Evolutionary conservation across 1,140 invertebrate species (phyloP).

Genomic region (Orius laevigatus): DNA sequence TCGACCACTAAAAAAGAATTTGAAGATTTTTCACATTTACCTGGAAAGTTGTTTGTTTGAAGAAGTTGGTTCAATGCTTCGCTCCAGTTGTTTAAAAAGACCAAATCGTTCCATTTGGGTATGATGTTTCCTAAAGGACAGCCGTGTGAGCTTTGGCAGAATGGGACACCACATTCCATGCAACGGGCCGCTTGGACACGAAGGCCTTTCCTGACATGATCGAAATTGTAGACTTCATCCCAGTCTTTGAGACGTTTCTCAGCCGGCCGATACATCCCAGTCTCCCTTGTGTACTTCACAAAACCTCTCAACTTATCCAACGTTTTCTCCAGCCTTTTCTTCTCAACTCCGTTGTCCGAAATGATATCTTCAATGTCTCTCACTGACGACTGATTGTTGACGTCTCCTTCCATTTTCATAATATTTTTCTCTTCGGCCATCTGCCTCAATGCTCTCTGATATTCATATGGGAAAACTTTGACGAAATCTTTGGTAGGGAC

Average conservation of each 20-base stretch:
- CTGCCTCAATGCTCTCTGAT: slow-evolving; percentile 75
- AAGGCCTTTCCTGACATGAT: slow-evolving; percentile 70
- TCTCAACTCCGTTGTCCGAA: slow-evolving; percentile 52
- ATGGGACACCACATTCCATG: slow-evolving; percentile 99
- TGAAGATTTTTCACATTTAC: too few relatives aligned
- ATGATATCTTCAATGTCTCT: slow-evolving; percentile 81
- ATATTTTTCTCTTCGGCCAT: slow-evolving; percentile 40
- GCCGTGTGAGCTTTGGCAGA: slow-evolving; percentile 93
- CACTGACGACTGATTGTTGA: slow-evolving; percentile 21
- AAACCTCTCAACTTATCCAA: slow-evolving; percentile 90
- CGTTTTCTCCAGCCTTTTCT: slow-evolving; percentile 60
- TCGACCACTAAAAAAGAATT: too few relatives aligned
- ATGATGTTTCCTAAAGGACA: slow-evolving; percentile 98
- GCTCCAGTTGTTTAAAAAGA: slow-evolving; percentile 89
- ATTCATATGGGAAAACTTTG: slow-evolving; percentile 97
- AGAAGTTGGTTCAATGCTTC: slow-evolving; percentile 89
- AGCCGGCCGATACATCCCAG: slow-evolving; percentile 63
- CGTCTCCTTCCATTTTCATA: slow-evolving; percentile 24
- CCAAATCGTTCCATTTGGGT: slow-evolving; percentile 96
- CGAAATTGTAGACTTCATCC: slow-evolving; percentile 90
- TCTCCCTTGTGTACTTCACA: slow-evolving; percentile 87
- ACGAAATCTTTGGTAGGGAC: slow-evolving; percentile 63
- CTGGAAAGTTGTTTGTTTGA: slow-evolving; percentile 98
- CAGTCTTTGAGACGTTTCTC: slow-evolving; percentile 80
- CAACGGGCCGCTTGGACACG: slow-evolving; percentile 87